Evolutionary conservation across 2,797 vertebrate genomes (phyloP).

Genomic region (Hypotaenidia philippensis): DNA sequence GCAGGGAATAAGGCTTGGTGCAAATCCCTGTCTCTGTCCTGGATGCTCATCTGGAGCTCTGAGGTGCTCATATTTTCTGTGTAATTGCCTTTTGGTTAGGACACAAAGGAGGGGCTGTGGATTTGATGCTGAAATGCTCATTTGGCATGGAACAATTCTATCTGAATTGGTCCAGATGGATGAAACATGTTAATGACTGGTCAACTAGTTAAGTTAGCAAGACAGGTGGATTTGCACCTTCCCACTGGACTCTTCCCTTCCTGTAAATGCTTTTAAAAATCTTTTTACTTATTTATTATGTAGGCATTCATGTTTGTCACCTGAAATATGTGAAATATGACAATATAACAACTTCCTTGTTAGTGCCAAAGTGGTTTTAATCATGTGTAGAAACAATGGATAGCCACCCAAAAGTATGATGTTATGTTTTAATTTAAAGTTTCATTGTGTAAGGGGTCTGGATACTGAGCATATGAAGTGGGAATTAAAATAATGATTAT

Average conservation of each 20-base stretch:
- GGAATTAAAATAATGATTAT: neutral
- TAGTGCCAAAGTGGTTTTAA: neutral
- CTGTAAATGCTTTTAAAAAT: neutral
- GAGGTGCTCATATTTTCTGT: neutral
- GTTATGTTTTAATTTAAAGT: neutral
- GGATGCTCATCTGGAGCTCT: neutral
- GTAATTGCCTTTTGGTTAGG: neutral
- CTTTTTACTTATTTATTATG: neutral
- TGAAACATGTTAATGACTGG: neutral
- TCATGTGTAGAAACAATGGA: neutral
- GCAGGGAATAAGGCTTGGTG: neutral
- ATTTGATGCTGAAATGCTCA: neutral
- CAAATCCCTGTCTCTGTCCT: neutral
- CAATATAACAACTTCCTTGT: neutral
- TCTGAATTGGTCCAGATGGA: neutral
- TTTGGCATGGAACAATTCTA: neutral
- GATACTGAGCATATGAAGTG: neutral
- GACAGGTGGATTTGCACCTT: neutral
- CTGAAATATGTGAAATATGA: neutral
- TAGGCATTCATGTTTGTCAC: neutral
- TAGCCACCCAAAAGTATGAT: neutral
- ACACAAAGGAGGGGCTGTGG: neutral
- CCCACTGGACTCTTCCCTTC: neutral
- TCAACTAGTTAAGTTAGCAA: neutral
- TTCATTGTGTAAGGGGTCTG: neutral